Conservation (phyloP, 1,140 invertebrate species). For the Planococcus citri region DNA sequence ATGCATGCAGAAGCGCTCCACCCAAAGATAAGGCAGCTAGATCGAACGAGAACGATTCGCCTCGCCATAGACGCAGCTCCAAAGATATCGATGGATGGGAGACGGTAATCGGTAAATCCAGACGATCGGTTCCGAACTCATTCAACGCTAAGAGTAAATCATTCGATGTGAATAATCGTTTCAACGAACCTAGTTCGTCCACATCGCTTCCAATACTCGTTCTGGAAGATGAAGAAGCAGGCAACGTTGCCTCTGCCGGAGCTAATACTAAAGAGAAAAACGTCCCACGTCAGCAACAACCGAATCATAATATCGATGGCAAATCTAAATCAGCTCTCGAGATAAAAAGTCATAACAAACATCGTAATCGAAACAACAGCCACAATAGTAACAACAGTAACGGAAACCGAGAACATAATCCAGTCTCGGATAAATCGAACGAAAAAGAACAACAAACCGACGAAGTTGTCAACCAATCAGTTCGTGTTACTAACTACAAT, state of each 20-base stretch:
- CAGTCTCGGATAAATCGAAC: constrained; percentile 9
- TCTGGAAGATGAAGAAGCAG: constrained; percentile 21
- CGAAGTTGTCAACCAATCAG: too few species aligned
- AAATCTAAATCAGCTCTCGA: neutral
- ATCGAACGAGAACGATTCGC: constrained; percentile 13
- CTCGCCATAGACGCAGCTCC: constrained; percentile 12
- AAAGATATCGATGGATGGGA: constrained; percentile 45
- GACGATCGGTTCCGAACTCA: constrained; percentile 22
- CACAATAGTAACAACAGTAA: neutral
- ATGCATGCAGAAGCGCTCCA: neutral
- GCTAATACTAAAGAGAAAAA: neutral
- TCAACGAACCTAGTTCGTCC: constrained; percentile 41
- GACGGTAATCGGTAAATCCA: constrained; percentile 38
- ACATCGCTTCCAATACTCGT: constrained; percentile 43
- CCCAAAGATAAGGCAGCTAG: neutral
- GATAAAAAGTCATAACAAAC: neutral
- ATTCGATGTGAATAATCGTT: constrained; percentile 33
- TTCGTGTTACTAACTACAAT: neutral
- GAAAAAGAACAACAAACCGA: neutral
- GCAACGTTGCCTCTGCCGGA: neutral
- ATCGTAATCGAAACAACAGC: constrained; percentile 8
- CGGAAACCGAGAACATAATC: neutral
- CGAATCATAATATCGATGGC: too few species aligned
- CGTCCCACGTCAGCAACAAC: neutral
- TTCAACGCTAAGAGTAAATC: constrained; percentile 25